These are phyloP conservation scores for Margarornis squamiger DNA, from an alignment of 2,797 vertebrate genomes.

Conservation along the genomic window DNA sequence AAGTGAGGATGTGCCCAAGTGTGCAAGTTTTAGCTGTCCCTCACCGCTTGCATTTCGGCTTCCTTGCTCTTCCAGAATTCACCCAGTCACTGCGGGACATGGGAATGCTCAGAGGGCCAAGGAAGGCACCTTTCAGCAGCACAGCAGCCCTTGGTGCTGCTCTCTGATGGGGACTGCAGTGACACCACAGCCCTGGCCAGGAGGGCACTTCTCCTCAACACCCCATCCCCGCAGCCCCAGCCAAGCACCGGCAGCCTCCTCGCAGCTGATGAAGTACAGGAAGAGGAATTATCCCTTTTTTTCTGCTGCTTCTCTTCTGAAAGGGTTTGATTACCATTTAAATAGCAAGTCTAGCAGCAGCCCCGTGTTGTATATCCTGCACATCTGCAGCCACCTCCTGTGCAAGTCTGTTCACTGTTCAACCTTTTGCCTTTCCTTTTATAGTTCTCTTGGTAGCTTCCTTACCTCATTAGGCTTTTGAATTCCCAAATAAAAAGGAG, in stretches of 20 bases:
- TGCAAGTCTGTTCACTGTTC: not conserved
- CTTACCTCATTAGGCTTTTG: constrained; percentile 35
- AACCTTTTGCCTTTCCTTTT: constrained; percentile 60
- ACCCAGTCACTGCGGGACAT: not conserved
- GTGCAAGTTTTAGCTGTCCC: not conserved
- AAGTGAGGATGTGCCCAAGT: not conserved
- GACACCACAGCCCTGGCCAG: not conserved
- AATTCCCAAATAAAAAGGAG: constrained; percentile 51
- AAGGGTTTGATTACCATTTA: constrained; percentile 32
- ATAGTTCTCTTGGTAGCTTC: constrained; percentile 42
- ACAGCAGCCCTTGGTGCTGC: too few species aligned
- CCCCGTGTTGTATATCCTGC: not conserved
- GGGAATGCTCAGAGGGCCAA: not conserved
- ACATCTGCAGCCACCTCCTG: constrained; percentile 22
- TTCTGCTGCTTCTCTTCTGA: not conserved
- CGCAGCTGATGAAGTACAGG: not conserved
- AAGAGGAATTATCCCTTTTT: not conserved
- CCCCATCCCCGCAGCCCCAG: not conserved
- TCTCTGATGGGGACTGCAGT: not conserved
- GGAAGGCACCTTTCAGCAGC: not conserved
- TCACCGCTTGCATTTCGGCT: not conserved
- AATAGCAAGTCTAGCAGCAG: not conserved
- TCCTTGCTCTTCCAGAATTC: not conserved
- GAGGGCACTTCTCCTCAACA: not conserved
- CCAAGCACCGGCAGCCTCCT: not conserved